Conservation (phyloP, 2,888 invertebrate genomes). For the Acleris sparsana region DNA sequence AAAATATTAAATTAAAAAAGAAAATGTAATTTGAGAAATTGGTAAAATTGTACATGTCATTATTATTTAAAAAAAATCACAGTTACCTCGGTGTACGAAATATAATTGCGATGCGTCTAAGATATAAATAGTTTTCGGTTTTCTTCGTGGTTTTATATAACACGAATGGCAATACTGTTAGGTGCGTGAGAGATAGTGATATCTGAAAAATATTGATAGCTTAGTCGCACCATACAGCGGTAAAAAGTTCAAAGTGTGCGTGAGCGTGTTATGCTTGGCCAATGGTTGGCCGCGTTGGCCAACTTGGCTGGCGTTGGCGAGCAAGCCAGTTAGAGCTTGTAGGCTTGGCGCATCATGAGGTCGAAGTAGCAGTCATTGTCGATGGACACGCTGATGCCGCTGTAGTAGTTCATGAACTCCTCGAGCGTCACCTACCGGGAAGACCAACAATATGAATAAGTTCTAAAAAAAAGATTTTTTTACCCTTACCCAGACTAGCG, state of each 20-base stretch:
- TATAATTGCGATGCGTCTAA: not conserved
- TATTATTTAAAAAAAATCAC: conserved; percentile 13
- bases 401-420: conserved; percentile 97
- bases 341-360: conserved; percentile 96
- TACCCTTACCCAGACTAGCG: too few relatives aligned
- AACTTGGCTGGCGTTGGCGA: conserved; percentile 4
- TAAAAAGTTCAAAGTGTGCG: conserved; percentile 15
- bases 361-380: conserved; percentile 98
- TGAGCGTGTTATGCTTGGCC: conserved; percentile 10
- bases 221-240: not conserved
- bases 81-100: conserved; percentile 22
- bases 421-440: conserved; percentile 91
- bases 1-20: too few relatives aligned
- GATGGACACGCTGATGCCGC: conserved; percentile 96
- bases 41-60: not conserved
- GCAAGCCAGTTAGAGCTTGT: conserved; percentile 87
- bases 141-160: too few relatives aligned
- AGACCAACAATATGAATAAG: not conserved
- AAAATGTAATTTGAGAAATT: conserved; percentile 22
- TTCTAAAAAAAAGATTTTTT: too few relatives aligned
- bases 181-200: too few relatives aligned
- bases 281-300: conserved; percentile 4
- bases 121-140: too few relatives aligned
- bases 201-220: too few relatives aligned
- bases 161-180: too few relatives aligned